These are phyloP conservation scores for Amblyopsis rosae DNA, from an alignment of 2,113 vertebrate species.

Conservation along the genomic window DNA sequence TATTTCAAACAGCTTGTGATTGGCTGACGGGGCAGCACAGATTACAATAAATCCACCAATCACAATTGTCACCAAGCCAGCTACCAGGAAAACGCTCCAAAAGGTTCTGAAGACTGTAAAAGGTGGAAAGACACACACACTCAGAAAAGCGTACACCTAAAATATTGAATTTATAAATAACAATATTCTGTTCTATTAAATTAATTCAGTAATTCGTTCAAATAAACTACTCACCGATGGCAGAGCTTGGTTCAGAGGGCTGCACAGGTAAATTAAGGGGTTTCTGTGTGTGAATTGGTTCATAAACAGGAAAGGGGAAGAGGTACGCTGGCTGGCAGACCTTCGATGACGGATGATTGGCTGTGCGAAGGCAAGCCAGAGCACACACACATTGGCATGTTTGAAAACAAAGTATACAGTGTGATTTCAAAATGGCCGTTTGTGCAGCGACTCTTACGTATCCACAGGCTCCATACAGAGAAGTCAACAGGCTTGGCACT, in stretches of 20 bases:
- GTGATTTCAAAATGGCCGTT: background rate
- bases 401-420: background rate
- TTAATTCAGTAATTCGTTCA: too few species aligned
- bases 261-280: slow-evolving; percentile 47
- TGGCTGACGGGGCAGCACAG: slow-evolving; percentile 82
- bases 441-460: slow-evolving; percentile 76
- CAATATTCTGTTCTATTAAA: background rate
- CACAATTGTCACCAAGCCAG: slow-evolving; percentile 76
- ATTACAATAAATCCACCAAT: slow-evolving; percentile 81
- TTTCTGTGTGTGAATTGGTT: slow-evolving; percentile 72
- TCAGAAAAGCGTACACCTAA: background rate
- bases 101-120: slow-evolving; percentile 83
- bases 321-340: slow-evolving; percentile 82
- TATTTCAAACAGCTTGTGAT: slow-evolving; percentile 80
- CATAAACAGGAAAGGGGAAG: slow-evolving; percentile 80
- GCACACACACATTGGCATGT: background rate
- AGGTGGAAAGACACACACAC: background rate
- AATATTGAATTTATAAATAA: background rate
- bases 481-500: slow-evolving; percentile 63
- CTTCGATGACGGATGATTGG: slow-evolving; percentile 81
- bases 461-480: slow-evolving; percentile 83
- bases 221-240: slow-evolving; percentile 77
- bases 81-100: slow-evolving; percentile 82
- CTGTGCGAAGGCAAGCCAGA: slow-evolving; percentile 46
- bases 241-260: slow-evolving; percentile 58